Percentiles rank a stretch among this genome's conserved stretches.
phyloP scores from a whole-genome alignment of 2,888 invertebrate species.

The Poecilobothrus nobilitatus region DNA sequence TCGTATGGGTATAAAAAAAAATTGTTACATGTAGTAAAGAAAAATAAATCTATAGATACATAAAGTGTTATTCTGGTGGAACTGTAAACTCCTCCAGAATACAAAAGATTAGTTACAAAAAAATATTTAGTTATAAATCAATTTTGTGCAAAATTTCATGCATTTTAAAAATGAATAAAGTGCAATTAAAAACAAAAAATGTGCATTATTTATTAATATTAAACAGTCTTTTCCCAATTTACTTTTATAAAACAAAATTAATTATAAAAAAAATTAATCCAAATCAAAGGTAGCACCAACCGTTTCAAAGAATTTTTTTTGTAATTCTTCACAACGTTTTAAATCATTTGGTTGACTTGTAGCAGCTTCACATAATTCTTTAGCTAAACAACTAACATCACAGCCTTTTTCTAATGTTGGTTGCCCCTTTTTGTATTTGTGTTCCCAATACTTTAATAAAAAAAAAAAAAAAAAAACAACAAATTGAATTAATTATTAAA shows the following conservation, averaged over 20 bases:
- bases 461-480: neutral
- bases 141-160: too few relatives aligned
- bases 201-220: neutral
- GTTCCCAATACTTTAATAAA: conserved; percentile 28
- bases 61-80: too few relatives aligned
- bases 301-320: conserved; percentile 26
- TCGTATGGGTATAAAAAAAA: too few relatives aligned
- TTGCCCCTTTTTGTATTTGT: conserved; percentile 32
- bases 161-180: neutral
- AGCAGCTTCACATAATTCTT: conserved; percentile 33
- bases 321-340: conserved; percentile 31
- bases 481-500: neutral
- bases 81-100: too few relatives aligned
- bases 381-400: conserved; percentile 29
- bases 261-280: neutral
- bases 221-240: neutral
- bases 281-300: conserved; percentile 24
- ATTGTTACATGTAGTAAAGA: too few relatives aligned
- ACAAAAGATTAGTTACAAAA: too few relatives aligned
- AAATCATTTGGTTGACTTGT: conserved; percentile 29
- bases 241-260: neutral
- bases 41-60: too few relatives aligned
- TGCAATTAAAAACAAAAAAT: neutral
- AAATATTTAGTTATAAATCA: too few relatives aligned
- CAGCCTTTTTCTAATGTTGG: conserved; percentile 33